Evolutionary conservation across 92 coral and sea anemone species (phyloP).

Genomic region (Zoanthus sociatus): DNA sequence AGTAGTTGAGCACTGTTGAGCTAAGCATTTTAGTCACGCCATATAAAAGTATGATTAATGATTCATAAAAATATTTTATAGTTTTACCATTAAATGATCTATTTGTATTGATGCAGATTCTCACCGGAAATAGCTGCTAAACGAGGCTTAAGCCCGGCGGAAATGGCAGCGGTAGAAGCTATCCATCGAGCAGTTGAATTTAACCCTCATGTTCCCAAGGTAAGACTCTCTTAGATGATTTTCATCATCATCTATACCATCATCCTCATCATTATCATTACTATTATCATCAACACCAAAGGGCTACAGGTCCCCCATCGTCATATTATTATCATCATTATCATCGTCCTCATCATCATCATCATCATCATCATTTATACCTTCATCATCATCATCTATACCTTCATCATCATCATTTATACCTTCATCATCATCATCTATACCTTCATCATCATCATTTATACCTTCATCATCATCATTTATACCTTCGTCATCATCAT

Average conservation of each 20-base stretch:
- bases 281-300: background rate
- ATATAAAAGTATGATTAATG: background rate
- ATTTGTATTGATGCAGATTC: slow-evolving; percentile 66
- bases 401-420: background rate
- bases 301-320: too few species aligned
- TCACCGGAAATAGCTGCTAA: slow-evolving; percentile 99
- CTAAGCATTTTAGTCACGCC: too few species aligned
- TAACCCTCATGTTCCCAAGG: slow-evolving; percentile 99
- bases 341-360: background rate
- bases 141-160: slow-evolving; percentile 97
- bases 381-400: background rate
- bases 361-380: background rate
- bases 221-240: slow-evolving; percentile 29
- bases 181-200: slow-evolving; percentile 99
- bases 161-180: slow-evolving; percentile 99
- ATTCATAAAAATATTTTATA: background rate
- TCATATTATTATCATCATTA: background rate
- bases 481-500: background rate
- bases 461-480: background rate
- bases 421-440: background rate
- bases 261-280: background rate
- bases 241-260: background rate
- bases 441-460: background rate
- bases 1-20: too few species aligned
- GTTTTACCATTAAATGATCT: background rate